Percentiles rank a stretch among this genome's conserved stretches.
These are phyloP conservation scores for Labeo calbasu DNA, from an alignment of 2,797 vertebrate genomes.

Conservation along the genomic window DNA sequence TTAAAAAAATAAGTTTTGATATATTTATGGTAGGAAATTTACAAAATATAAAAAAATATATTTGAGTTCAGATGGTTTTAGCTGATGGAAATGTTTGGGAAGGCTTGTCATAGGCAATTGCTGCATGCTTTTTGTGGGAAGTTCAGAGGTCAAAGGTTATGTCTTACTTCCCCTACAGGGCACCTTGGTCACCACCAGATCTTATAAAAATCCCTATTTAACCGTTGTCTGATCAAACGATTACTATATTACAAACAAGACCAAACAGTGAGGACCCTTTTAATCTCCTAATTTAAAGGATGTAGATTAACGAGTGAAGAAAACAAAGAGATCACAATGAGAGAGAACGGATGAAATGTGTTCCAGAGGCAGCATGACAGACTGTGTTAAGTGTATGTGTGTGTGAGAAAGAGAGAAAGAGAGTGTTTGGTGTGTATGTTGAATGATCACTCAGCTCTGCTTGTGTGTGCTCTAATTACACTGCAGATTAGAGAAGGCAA, in stretches of 20 bases:
- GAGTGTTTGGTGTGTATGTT: slow-evolving; percentile 76
- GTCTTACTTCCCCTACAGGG: not conserved
- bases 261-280: not conserved
- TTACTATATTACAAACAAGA: not conserved
- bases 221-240: not conserved
- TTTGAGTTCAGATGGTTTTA: not conserved
- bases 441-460: slow-evolving; percentile 78
- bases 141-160: not conserved
- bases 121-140: not conserved
- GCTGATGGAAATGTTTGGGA: not conserved
- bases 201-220: not conserved
- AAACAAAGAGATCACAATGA: slow-evolving; percentile 1
- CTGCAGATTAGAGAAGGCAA: slow-evolving; percentile 85
- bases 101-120: not conserved
- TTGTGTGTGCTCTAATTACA: slow-evolving; percentile 87
- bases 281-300: slow-evolving; percentile 10
- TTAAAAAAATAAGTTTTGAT: too few species aligned
- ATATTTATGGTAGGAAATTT: too few species aligned
- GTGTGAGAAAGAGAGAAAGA: slow-evolving; percentile 58
- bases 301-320: slow-evolving; percentile 2
- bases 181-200: not conserved
- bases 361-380: slow-evolving; percentile 71
- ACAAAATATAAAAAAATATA: not conserved
- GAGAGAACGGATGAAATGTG: slow-evolving; percentile 53
- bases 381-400: slow-evolving; percentile 78